Conservation (phyloP, 2,113 vertebrate genomes). For the Colinus virginianus region DNA sequence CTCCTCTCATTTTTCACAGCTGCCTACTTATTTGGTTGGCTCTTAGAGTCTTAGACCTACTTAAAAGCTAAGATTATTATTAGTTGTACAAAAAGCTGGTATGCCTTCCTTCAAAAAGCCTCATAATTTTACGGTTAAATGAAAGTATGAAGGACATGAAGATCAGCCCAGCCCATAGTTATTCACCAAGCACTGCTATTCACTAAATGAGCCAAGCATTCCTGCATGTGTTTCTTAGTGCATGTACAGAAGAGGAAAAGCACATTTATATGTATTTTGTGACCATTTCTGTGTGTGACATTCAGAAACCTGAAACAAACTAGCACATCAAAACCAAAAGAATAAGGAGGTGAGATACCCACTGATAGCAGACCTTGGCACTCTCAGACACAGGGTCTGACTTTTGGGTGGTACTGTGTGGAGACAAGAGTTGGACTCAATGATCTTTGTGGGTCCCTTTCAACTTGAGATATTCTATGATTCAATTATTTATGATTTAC, state of each 20-base stretch:
- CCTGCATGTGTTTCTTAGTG: background rate
- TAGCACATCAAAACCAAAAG: background rate
- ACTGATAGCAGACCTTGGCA: background rate
- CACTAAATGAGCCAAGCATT: background rate
- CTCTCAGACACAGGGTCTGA: too few relatives aligned
- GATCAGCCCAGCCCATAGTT: background rate
- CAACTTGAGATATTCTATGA: too few relatives aligned
- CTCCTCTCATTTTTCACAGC: slow-evolving; percentile 24
- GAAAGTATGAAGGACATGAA: background rate
- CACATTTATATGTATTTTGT: background rate
- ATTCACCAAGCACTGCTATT: background rate
- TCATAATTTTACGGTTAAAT: background rate
- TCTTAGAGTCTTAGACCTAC: background rate
- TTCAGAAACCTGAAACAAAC: background rate
- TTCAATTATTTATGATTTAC: background rate
- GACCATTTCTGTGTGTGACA: background rate
- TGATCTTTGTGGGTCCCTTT: too few relatives aligned
- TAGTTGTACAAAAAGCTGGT: background rate
- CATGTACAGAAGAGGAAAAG: background rate
- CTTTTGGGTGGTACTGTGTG: too few relatives aligned
- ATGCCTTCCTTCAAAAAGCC: background rate
- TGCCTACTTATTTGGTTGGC: background rate
- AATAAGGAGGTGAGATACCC: background rate
- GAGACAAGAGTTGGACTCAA: too few relatives aligned
- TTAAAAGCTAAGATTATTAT: slow-evolving; percentile 5